These are phyloP conservation scores for Rhinatrema bivittatum DNA, from an alignment of 2,797 vertebrate genomes.

Conservation along the genomic window DNA sequence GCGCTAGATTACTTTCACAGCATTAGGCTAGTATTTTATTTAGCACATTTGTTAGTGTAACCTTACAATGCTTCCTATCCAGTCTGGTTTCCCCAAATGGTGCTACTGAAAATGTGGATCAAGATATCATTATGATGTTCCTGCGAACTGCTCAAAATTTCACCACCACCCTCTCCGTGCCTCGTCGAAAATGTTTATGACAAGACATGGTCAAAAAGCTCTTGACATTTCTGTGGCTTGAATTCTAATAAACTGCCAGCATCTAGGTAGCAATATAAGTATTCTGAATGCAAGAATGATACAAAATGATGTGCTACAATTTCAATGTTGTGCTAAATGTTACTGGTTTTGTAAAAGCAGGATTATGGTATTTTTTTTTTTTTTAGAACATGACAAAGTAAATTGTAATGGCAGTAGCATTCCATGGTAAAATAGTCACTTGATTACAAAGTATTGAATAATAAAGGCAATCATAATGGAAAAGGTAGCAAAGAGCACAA, in stretches of 20 bases:
- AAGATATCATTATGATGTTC: slow-evolving; percentile 28
- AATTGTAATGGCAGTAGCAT: slow-evolving; percentile 47
- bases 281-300: slow-evolving; percentile 44
- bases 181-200: slow-evolving; percentile 32
- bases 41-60: slow-evolving; percentile 52
- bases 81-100: slow-evolving; percentile 33
- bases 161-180: slow-evolving; percentile 14
- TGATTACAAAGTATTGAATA: slow-evolving; percentile 97
- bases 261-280: slow-evolving; percentile 45
- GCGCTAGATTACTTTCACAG: slow-evolving; percentile 64
- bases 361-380: slow-evolving; percentile 56
- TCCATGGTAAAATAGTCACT: slow-evolving; percentile 68
- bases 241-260: slow-evolving; percentile 40
- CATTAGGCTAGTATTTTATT: slow-evolving; percentile 55
- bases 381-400: slow-evolving; percentile 58
- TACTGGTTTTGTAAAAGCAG: slow-evolving; percentile 60
- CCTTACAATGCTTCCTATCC: slow-evolving; percentile 40
- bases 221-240: slow-evolving; percentile 48
- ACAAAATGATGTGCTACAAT: slow-evolving; percentile 46
- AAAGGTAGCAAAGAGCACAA: slow-evolving; percentile 86
- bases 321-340: slow-evolving; percentile 52
- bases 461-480: slow-evolving; percentile 95
- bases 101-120: slow-evolving; percentile 26
- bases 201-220: slow-evolving; percentile 41
- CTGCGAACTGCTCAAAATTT: slow-evolving; percentile 35